Evolutionary conservation across 2,797 vertebrate genomes (phyloP), one percentile per base, ranked within the genome.

Genomic region (Crocidura indochinensis): DNA sequence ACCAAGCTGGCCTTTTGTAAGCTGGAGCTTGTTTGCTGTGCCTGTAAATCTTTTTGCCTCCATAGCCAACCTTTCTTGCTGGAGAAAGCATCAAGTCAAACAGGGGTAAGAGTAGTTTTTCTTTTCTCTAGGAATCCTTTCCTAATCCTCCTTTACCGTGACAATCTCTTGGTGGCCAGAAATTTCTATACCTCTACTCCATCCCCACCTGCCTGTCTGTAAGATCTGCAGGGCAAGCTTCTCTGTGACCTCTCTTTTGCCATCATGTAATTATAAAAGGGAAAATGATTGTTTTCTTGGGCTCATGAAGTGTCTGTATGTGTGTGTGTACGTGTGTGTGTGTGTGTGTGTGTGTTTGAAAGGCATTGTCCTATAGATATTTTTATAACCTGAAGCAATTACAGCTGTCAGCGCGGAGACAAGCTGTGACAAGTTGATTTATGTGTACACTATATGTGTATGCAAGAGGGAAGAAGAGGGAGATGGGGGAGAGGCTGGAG

Each of bases 341-440:
- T 38, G 27, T 56, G 75, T 81, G 79, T 85, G 20, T 84, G 53
- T 93, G 94, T 91, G 78, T 75, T 91, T 96, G 92, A 93, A 95
- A 96, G 93, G 93, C 97, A 98, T 98, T 97, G 97, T 98, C 97
- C 96, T 97, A 93, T 96, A 97, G 98, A 97, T 98, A 98, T 98
- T 98, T 98, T 98, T 98, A 97, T 97, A 98, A 98, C 97, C 97
- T 95, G 97, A 95, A 97, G 97, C 98, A 98, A 98, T 98, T 98
- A 97, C 93, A 96, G 97, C 97, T 98, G 98, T 97, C 98, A 97
- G 96, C 86, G 68, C 87, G 84, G 96, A 98, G 97, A 98, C 74
- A 96, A 97, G 97, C 96, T 96, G 96, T 98, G 97, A 98, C 98
- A 97, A 96, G 94, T 97, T 98, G 98, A 97, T 98, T 98, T 98